phyloP scores from a whole-genome alignment of 2,113 vertebrate genomes.

The Ascaphus truei region DNA sequence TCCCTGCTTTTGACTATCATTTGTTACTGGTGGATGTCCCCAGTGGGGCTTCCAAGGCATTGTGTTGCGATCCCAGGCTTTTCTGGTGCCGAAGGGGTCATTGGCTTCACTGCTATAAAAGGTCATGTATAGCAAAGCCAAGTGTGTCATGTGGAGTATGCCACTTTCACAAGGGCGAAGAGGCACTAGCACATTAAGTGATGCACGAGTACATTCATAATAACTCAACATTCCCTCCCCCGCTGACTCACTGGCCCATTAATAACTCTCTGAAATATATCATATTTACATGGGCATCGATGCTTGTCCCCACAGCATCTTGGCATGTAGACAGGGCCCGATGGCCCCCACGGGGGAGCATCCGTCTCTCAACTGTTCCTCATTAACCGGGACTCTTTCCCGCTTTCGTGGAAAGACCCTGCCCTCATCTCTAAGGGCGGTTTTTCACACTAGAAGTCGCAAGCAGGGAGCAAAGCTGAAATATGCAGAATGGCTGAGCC shows the following conservation, averaged over 20 bases:
- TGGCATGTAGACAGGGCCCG: conserved; percentile 1
- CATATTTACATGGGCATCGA: neutral
- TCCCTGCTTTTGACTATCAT: no score
- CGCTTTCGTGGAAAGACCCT: conserved; percentile 27
- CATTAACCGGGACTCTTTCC: conserved; percentile 40
- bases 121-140: no score
- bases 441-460: neutral
- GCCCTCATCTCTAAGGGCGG: conserved; percentile 7
- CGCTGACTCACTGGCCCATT: neutral
- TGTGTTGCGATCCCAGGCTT: no score
- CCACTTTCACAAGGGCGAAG: neutral
- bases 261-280: neutral
- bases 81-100: no score
- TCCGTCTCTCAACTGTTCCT: conserved; percentile 46
- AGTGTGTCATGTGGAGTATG: neutral
- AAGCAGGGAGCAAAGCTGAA: neutral
- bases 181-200: neutral
- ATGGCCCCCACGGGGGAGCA: neutral
- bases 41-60: no score
- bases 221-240: neutral
- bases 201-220: neutral
- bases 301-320: neutral
- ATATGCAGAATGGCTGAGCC: neutral
- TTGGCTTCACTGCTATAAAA: no score
- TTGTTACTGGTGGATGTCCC: no score